Evolutionary conservation across 2,888 invertebrate genomes (phyloP), one percentile per base, ranked within the genome.

Genomic region (Ichneumon xanthorius): DNA sequence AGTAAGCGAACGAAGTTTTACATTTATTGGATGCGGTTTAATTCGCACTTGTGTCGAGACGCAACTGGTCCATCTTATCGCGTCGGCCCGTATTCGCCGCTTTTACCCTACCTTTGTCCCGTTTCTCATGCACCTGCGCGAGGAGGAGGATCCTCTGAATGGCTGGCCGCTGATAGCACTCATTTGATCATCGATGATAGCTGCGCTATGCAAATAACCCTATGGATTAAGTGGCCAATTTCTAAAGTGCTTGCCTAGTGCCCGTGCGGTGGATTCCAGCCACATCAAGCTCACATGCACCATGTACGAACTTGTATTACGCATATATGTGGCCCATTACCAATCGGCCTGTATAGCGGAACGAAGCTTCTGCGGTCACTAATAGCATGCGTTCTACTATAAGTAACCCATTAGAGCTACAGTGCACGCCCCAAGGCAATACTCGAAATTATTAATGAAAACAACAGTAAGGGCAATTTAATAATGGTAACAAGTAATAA

Each of bases 181-280:
- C n/a, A 33, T 72, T 37, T 33, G 37, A 72, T 7, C 7, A 37
- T 16, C 6, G 33, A n/a, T 33, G 22, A 26, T 61, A n/a, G 58
- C 26, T 4, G 45, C 40, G 45, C 81, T 84, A 71, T 88, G 88
- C 87, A 84, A 88, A 88, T 90, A 91, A 89, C 88, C 89, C 89
- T 89, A 90, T 88, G 89, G 89, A 91, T 92, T 91, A 91, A 90
- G 89, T 88, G 90, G 90, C 90, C 92, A 91, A 92, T 91, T 92
- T 91, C 90, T 90, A 92, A 90, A 92, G 92, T 92, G 91, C 90
- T 91, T 87, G 80, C 40, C 73, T 48, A 61, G 61, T 26, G 6
- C 14, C 9, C 19, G 22, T 22, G 19, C 61, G 26, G 33, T 75
- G 30, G 22, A 33, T 71, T 19, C 37, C n/a, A 30, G 50, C 40